A percentile compares a stretch with the other conserved stretches of the same genome.
Evolutionary conservation across 1,140 invertebrate species (phyloP).

Genomic region (Bathynomus jamesi): DNA sequence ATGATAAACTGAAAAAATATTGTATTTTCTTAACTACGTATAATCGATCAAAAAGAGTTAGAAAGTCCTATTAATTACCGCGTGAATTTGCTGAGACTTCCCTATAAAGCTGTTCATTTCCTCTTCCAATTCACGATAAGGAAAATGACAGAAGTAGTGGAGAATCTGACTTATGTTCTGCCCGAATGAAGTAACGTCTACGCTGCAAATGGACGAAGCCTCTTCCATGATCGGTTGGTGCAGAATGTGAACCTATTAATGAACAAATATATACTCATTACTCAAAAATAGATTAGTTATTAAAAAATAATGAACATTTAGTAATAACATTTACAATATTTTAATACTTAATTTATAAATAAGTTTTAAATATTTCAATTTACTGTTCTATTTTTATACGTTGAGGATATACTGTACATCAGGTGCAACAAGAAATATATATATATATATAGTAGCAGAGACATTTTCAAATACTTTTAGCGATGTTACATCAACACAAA

Average conservation of each 20-base stretch:
- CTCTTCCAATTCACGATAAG: not conserved
- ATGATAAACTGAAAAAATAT: not conserved
- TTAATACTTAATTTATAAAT: no score
- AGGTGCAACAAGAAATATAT: no score
- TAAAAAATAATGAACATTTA: no score
- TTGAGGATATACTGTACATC: no score
- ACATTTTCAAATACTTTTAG: no score
- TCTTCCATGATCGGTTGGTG: not conserved
- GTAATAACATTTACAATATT: no score
- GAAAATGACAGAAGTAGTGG: not conserved
- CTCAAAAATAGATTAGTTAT: no score
- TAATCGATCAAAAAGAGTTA: not conserved
- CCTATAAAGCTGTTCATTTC: not conserved
- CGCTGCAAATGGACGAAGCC: not conserved
- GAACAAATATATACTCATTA: no score
- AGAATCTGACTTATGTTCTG: not conserved
- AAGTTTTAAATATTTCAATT: no score
- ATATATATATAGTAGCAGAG: no score
- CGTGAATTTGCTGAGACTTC: not conserved
- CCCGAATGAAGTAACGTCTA: not conserved
- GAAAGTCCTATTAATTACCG: not conserved
- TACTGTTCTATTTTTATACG: no score
- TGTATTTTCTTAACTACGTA: not conserved
- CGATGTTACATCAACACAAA: no score
- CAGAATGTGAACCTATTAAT: not conserved